Base-by-base conservation (phyloP, 2,888 invertebrate species). In the Macrophya alboannulata region DNA sequence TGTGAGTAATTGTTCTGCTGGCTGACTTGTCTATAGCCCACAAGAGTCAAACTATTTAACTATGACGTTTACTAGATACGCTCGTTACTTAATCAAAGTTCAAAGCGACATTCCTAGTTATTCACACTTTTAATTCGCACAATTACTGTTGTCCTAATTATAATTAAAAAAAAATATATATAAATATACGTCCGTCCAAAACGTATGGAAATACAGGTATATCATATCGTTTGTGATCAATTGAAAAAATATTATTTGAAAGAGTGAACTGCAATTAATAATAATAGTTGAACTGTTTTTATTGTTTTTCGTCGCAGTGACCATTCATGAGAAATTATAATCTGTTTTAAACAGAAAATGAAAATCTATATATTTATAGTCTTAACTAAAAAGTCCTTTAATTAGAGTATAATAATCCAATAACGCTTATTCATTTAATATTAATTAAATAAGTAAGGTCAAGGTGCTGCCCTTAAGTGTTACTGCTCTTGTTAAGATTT, bases 351-450 rank as follows among this genome's bases (percentile, higher is more conserved):
- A 25, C 65, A 59, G 45, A 87, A 74, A 37, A 48, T 25, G 48
- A 45, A 12, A 21, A 77, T 65, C n/a, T 79, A 45, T 81, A 45
- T 79, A 43, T 59, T 86, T 84, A 59, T 45, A 84, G 68, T 48
- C 65, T 76, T 79, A 85, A 84, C 85, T 79, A 55, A 71, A 31
- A 37, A 86, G 82, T 37, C 74, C 76, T 86, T 72, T 55, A 48
- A 51, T 37, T 68, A 65, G 76, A 87, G 87, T 86, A 84, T 88
- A 87, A 87, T 88, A 87, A 87, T 87, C 86, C 77, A 87, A 86
- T 89, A 89, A 90, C 89, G 89, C 89, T 89, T 90, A 89, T 37
- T 79, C 81, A 62, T 74, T 89, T 89, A 88, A 84, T 85, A 74
- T 87, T 88, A 87, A 55, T 51, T 77, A 77, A n/a, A 55, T 81